phyloP scores from a whole-genome alignment of 2,113 vertebrate genomes.

The Grallaria varia region DNA sequence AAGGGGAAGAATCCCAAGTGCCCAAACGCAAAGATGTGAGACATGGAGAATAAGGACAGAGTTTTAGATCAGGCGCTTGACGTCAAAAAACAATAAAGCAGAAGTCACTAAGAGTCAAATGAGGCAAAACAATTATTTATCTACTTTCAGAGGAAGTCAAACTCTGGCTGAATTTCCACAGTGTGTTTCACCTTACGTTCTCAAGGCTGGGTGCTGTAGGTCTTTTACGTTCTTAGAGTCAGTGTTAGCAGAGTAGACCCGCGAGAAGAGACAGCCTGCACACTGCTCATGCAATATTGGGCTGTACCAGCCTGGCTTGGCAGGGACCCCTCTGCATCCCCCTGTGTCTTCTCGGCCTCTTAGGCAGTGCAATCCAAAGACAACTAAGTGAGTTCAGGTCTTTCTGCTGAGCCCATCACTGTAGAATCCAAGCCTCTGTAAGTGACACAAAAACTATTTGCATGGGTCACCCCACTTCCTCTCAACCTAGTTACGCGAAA shows the following conservation, averaged over 20 bases:
- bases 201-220: neutral
- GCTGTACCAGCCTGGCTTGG: neutral
- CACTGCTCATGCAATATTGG: neutral
- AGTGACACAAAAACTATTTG: conserved; percentile 36
- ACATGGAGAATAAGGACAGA: neutral
- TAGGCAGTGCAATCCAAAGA: neutral
- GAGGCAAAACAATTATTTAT: neutral
- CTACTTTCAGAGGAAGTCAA: neutral
- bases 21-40: neutral
- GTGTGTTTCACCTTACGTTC: neutral
- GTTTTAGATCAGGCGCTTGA: neutral
- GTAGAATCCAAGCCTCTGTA: conserved; percentile 10
- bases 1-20: neutral
- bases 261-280: neutral
- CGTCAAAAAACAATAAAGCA: neutral
- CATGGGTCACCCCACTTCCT: conserved; percentile 61
- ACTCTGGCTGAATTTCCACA: neutral
- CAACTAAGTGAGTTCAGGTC: neutral
- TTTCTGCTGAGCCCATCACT: neutral
- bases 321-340: neutral
- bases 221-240: neutral
- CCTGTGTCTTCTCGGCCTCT: neutral
- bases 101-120: neutral
- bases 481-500: neutral
- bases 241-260: neutral